Base-by-base conservation (phyloP, 1,140 invertebrate species). In the Drosophila kikkawai region DNA sequence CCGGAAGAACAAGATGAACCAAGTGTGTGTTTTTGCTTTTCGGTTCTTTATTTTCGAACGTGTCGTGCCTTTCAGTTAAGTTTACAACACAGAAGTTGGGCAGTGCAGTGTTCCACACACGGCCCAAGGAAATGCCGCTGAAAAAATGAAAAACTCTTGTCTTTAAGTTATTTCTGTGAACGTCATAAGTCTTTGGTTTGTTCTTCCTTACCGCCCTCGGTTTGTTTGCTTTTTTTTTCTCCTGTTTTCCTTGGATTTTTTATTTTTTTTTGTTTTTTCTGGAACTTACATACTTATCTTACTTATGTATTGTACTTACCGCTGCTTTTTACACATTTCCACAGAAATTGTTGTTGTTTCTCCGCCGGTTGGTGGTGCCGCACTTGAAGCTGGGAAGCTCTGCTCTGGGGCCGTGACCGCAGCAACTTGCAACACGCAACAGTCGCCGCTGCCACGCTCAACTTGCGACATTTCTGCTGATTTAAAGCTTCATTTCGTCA, bases 291-390 rank as follows among this genome's bases (percentile, higher is more conserved):
- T 61, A 84, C 83, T 77, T 77, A 77, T 76, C 75, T 77, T 75
- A 76, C 74, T 76, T 77, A 77, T 76, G 73, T 77, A 77, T 77
- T 77, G 75, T 77, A 77, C 75, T 79, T 79, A 79, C 75, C 76
- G 76, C 76, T 79, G 76, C 76, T 79, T 79, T 79, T 79, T 79
- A 87, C 74, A 90, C 78, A 79, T 88, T 88, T 82, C 81, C 82
- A 82, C 85, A 90, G 85, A 90, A 90, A 91, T 90, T 90, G 85
- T 90, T 90, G 85, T 90, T 90, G 85, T 90, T 90, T 91, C 80
- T 83, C 60, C 59, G 47, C 66, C 51, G 22, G 51, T 74, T 50
- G 65, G 78, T 63, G 71, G 78, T 68, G 75, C 44, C 69, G 81
- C 85, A 88, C 85, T 88, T 74, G 75, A 85, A 76, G 75, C 75